These are phyloP conservation scores for Hexactinellida sp. DNA, from an alignment of 37 sponge, comb jelly and placozoan species.

Conservation along the genomic window DNA sequence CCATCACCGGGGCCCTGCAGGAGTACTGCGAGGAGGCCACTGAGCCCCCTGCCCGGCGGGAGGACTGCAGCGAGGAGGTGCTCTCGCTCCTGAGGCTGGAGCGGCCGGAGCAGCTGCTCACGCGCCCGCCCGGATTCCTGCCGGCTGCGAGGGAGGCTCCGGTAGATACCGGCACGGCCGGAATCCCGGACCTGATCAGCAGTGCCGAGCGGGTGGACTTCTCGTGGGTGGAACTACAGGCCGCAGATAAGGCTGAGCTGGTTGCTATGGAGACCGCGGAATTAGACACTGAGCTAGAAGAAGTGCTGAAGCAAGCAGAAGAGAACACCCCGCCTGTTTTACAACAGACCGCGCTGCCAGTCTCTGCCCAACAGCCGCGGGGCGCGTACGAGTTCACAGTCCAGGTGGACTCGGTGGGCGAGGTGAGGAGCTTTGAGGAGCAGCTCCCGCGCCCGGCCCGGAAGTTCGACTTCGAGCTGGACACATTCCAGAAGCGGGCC, in stretches of 20 bases:
- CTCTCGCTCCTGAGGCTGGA: background rate
- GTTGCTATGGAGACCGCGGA: background rate
- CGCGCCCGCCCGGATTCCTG: background rate
- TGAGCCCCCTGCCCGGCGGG: background rate
- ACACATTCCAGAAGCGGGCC: constrained; percentile 86
- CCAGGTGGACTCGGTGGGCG: background rate
- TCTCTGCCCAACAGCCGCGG: background rate
- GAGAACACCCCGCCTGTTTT: background rate
- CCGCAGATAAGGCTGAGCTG: background rate
- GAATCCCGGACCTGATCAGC: background rate
- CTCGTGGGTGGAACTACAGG: constrained; percentile 17
- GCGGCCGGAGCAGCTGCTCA: background rate
- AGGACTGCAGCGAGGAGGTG: background rate
- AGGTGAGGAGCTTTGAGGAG: background rate
- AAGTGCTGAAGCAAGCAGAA: background rate
- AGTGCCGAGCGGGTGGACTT: background rate
- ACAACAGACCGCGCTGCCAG: background rate
- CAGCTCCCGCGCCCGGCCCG: background rate
- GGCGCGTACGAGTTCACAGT: background rate
- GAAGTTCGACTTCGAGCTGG: constrained; percentile 71
- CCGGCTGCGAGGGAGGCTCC: background rate
- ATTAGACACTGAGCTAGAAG: background rate
- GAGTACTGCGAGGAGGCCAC: background rate
- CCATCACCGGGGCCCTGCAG: constrained; percentile 3
- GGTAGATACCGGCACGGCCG: background rate